Evolutionary conservation across 1,140 invertebrate genomes (phyloP).

Genomic region (Homarus americanus): DNA sequence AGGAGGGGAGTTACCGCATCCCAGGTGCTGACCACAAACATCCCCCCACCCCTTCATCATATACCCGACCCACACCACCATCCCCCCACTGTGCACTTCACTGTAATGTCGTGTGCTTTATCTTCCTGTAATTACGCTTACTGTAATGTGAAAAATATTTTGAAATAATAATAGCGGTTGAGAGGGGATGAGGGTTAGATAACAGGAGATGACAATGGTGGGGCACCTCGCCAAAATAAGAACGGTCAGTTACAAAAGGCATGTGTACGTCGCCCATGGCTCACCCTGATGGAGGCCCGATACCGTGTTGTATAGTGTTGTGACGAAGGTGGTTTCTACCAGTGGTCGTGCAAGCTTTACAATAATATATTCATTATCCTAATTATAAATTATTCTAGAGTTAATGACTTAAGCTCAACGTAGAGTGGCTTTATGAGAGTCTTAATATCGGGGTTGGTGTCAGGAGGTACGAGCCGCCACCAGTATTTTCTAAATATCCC

Average conservation of each 20-base stretch:
- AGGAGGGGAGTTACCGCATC: background rate
- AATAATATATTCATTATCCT: background rate
- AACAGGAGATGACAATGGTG: background rate
- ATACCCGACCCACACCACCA: background rate
- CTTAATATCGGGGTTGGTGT: background rate
- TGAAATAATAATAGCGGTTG: too few species aligned
- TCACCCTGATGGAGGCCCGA: background rate
- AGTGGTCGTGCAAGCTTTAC: too few species aligned
- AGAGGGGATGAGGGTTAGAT: background rate
- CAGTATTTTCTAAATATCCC: too few species aligned
- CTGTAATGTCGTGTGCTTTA: too few species aligned
- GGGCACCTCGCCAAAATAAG: background rate
- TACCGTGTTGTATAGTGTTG: background rate
- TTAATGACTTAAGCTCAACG: background rate
- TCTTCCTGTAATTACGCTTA: too few species aligned
- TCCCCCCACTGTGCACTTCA: too few species aligned
- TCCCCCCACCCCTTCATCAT: background rate
- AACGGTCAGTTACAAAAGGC: background rate
- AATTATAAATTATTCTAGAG: background rate
- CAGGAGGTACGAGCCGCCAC: background rate
- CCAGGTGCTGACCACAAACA: background rate
- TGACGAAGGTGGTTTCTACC: background rate
- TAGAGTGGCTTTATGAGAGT: background rate
- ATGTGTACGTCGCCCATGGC: background rate
- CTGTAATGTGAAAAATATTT: too few species aligned